phyloP scores from a whole-genome alignment of 2,797 vertebrate genomes.

The Acanthurus leucopareius region DNA sequence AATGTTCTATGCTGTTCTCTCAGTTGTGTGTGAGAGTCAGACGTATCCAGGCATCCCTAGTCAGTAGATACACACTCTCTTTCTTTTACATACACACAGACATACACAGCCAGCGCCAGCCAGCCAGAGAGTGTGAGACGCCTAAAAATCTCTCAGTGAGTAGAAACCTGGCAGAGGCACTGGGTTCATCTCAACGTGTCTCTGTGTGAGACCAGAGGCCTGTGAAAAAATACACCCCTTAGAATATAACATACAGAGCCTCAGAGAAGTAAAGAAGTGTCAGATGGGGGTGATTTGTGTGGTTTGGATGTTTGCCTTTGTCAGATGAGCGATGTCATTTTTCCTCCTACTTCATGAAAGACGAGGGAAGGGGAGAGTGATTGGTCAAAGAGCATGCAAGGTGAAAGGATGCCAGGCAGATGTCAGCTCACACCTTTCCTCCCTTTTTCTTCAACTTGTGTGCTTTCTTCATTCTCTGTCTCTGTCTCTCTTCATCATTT shows the following conservation, averaged over 20 bases:
- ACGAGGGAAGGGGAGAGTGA: slow-evolving; percentile 51
- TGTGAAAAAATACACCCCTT: slow-evolving; percentile 64
- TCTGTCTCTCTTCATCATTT: slow-evolving; percentile 60
- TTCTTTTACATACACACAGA: slow-evolving; percentile 22
- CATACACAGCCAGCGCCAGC: slow-evolving; percentile 59
- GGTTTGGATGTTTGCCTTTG: slow-evolving; percentile 75
- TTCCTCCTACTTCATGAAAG: slow-evolving; percentile 70
- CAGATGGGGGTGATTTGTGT: slow-evolving; percentile 67
- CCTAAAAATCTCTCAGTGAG: slow-evolving; percentile 77
- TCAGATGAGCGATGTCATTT: slow-evolving; percentile 77
- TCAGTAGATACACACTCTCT: slow-evolving; percentile 39
- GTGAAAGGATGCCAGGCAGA: slow-evolving; percentile 80
- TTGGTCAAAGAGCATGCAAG: slow-evolving; percentile 77
- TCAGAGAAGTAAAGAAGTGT: slow-evolving; percentile 72
- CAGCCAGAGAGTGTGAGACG: slow-evolving; percentile 74
- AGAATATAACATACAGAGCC: slow-evolving; percentile 53
- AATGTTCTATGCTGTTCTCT: slow-evolving; percentile 74
- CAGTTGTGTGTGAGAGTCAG: slow-evolving; percentile 72
- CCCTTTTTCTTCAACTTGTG: slow-evolving; percentile 61
- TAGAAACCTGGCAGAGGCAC: slow-evolving; percentile 74
- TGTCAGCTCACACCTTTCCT: slow-evolving; percentile 78
- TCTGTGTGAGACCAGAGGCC: slow-evolving; percentile 75
- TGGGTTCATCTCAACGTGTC: slow-evolving; percentile 75
- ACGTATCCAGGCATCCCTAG: slow-evolving; percentile 63
- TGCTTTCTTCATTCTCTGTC: slow-evolving; percentile 46